Base-by-base conservation (phyloP, 2,888 invertebrate species). In the Troglohyphantes excavatus region DNA sequence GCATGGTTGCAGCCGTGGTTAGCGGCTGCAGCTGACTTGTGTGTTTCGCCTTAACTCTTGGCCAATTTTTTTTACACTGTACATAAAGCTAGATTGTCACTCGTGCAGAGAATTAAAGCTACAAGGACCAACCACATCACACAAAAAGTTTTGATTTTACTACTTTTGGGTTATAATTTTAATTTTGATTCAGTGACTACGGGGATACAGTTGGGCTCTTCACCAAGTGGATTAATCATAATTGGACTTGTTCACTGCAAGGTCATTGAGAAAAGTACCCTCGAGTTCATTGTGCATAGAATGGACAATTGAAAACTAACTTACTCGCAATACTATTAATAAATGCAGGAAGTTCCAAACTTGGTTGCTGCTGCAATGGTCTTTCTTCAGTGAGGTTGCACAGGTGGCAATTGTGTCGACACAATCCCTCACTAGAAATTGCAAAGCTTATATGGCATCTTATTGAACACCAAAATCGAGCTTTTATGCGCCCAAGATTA, bases 71-170 rank as follows among this genome's bases (percentile, higher is more conserved):
- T 82, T 82, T 81, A 68, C 61, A 72, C 82, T 82, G 73, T 89
- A 89, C 88, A 89, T 72, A 89, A 76, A 89, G 82, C 88, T 89
- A 89, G 88, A 89, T 89, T 89, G 88, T 89, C 88, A 76, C 59
- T 83, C 61, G 82, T 89, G 88, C 82, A 89, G 19, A 76, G 39
- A 73, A 83, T 76, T 59, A 76, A 61, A 79, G 79, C 86, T 86
- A 86, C 70, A 79, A 79, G 61, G 73, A 85, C 43, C 76, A 76
- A 87, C 59, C 68, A 89, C 88, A 89, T 89, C 82, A 89, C 88
- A 89, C 75, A 76, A 61, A 53, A 89, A 79, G 63, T 89, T 89
- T 89, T 89, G 88, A 89, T 89, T 89, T 53, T 87, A 53, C 79
- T 72, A 83, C 33, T 59, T 33, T 78, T 53, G 53, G 59, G n/a